Base-by-base conservation (phyloP, 2,888 invertebrate genomes). In the Dynastes maya region DNA sequence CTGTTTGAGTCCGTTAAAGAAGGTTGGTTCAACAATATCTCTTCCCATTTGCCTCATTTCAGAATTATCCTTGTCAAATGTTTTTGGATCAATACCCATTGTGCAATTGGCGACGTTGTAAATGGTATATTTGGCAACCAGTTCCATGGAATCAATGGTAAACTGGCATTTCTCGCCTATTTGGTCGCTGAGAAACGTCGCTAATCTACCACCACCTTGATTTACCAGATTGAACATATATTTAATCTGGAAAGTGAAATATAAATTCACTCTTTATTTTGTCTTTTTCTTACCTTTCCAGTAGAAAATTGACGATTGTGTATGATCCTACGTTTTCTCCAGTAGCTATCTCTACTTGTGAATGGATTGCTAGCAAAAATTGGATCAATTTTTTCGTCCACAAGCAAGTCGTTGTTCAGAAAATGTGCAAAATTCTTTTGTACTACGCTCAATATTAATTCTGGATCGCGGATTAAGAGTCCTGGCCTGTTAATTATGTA, bases 251-350 rank as follows among this genome's bases (percentile, higher is more conserved):
- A 79, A 68, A 27, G 16, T 53, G 2, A 11, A 51, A 51, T 32
- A 32, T 32, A 9, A 22, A 55, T 55, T 55, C 22, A 27, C 8
- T 8, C 22, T 8, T 55, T 55, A 4, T 8, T 22, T 55, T 55
- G 0, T 22, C 0, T 55, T 1, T 22, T 55, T 22, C 5, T 11
- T 37, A 76, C 63, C 29, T 76, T 76, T 67, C 53, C 76, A 16
- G 45, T 22, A 6, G 61, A 61, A 74, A 61, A 61, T 61, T 74
- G 72, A 6, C 29, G 22, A 11, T 45, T 55, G 37, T 90, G 82
- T 79, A 89, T 89, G 0, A 87, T 84, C 1, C 91, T 86, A 2
- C 89, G 83, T 1, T 87, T 84, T 76, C 89, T 89, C 91, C 91
- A 90, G 79, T 86, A 82, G 22, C 88, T 85, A 1, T 89, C 88